phyloP scores from a whole-genome alignment of 53 echinoderm and acorn worm species.

The Paracentrotus lividus region DNA sequence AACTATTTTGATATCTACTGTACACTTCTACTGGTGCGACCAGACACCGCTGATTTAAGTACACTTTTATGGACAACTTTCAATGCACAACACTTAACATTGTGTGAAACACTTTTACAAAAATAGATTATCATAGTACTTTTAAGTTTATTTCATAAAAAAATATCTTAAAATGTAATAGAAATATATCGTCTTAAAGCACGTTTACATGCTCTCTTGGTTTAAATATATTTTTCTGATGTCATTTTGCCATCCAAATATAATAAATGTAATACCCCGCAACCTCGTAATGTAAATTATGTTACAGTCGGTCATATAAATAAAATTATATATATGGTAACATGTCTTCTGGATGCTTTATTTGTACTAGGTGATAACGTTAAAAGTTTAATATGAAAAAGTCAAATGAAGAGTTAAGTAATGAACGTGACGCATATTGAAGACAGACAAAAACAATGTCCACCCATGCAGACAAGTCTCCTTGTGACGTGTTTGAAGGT shows the following conservation, averaged over 20 bases:
- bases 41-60: constrained; percentile 18
- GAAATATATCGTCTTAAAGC: background rate
- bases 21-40: background rate
- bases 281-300: background rate
- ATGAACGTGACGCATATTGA: background rate
- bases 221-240: background rate
- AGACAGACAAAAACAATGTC: background rate
- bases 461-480: background rate
- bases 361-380: background rate
- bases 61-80: constrained; percentile 35
- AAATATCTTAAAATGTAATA: background rate
- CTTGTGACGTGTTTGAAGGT: no score
- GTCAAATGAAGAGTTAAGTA: background rate
- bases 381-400: background rate
- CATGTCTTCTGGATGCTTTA: no score
- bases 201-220: constrained; percentile 7
- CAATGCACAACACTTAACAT: constrained; percentile 11
- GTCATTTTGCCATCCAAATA: constrained; percentile 24
- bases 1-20: constrained; percentile 6
- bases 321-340: background rate
- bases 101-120: constrained; percentile 19
- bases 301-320: constrained; percentile 20
- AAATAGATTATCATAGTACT: constrained; percentile 20
- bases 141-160: constrained; percentile 24
- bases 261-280: background rate